Percentiles rank a stretch among this genome's conserved stretches.
Evolutionary conservation across 1,140 invertebrate species (phyloP).

Genomic region (Tetramorium parvispinum): DNA sequence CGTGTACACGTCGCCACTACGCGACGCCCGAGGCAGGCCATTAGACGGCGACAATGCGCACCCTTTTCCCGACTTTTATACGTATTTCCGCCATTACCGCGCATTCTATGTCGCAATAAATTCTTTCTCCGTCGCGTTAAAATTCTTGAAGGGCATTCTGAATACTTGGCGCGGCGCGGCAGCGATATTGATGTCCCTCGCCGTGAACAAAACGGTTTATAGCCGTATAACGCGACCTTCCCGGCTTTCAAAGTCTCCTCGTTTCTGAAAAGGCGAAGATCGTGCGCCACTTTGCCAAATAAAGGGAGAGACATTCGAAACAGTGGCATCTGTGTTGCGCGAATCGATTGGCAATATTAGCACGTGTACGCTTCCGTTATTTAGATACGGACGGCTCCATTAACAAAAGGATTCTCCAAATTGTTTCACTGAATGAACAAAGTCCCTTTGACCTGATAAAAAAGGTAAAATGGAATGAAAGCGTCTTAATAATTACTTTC

Average conservation of each 20-base stretch:
- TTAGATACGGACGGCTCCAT: conserved; percentile 15
- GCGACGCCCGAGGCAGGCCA: conserved; percentile 77
- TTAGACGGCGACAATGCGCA: conserved; percentile 81
- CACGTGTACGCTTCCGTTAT: conserved; percentile 18
- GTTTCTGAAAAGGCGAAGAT: neutral
- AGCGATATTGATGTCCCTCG: conserved; percentile 73
- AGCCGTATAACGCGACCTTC: neutral
- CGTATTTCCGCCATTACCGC: conserved; percentile 82
- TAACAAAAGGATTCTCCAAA: neutral
- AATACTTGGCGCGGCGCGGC: conserved; percentile 73
- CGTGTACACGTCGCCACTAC: conserved; percentile 69
- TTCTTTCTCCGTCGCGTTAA: conserved; percentile 81
- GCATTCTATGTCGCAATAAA: conserved; percentile 82
- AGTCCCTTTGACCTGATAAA: neutral
- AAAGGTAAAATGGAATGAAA: neutral
- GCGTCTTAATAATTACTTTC: conserved; percentile 3
- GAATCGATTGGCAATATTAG: conserved; percentile 52
- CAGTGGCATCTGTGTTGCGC: neutral
- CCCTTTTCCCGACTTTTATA: conserved; percentile 82
- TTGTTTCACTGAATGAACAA: neutral
- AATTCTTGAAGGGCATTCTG: conserved; percentile 81
- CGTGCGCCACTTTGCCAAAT: neutral
- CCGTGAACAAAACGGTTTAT: conserved; percentile 71
- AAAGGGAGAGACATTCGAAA: neutral
- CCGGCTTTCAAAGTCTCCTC: conserved; percentile 28